Conservation (phyloP, 2,888 invertebrate species). For the Lamellibrachia satsuma region DNA sequence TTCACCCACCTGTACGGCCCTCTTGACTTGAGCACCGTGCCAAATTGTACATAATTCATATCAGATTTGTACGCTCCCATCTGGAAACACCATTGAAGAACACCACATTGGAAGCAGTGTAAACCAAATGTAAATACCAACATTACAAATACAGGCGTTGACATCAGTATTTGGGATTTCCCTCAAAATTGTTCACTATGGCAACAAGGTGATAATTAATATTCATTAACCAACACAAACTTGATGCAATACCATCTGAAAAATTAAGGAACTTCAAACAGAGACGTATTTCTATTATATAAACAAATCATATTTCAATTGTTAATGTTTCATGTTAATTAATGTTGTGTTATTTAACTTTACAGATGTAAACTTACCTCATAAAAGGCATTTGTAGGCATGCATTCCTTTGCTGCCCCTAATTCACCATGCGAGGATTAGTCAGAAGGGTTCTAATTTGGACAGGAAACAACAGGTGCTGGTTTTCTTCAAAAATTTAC, state of each 20-base stretch:
- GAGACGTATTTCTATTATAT: neutral
- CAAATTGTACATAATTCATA: conserved; percentile 39
- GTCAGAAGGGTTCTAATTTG: neutral
- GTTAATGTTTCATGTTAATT: neutral
- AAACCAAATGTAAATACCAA: neutral
- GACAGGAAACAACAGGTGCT: neutral
- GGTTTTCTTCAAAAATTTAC: neutral
- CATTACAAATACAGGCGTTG: neutral
- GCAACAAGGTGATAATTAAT: neutral
- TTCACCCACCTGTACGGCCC: conserved; percentile 38
- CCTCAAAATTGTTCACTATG: neutral
- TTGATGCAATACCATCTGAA: neutral
- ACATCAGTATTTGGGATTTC: neutral
- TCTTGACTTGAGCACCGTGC: conserved; percentile 33
- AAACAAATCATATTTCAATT: neutral
- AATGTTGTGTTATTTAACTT: too few species aligned
- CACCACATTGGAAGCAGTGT: neutral
- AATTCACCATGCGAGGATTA: too few species aligned
- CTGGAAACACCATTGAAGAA: neutral
- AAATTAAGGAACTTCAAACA: neutral
- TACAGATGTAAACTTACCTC: too few species aligned
- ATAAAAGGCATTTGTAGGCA: too few species aligned
- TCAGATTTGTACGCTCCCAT: neutral
- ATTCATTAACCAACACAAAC: too few species aligned
- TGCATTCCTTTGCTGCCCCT: too few species aligned